Conservation (phyloP, 2,888 invertebrate genomes). For the Rhaphigaster nebulosa region DNA sequence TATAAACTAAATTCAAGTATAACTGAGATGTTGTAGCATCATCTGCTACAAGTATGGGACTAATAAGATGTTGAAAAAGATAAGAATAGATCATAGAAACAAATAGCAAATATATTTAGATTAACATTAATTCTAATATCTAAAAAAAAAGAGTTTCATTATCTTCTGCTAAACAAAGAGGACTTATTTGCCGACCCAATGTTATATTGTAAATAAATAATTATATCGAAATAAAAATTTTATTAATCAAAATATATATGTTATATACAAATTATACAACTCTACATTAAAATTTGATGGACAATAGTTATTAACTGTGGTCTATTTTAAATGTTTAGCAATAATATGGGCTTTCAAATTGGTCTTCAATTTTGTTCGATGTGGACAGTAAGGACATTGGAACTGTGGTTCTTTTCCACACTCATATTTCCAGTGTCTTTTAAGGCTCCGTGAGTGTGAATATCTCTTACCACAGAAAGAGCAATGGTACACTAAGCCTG, state of each 20-base stretch:
- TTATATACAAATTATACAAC: neutral
- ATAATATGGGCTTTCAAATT: constrained; percentile 59
- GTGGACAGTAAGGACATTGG: constrained; percentile 63
- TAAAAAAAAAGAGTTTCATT: neutral
- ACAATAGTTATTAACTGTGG: neutral
- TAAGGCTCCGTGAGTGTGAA: constrained; percentile 38
- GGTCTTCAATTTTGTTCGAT: constrained; percentile 62
- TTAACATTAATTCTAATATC: neutral
- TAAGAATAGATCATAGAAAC: neutral
- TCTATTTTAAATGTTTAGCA: constrained; percentile 37
- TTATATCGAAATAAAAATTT: neutral
- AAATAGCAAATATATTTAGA: neutral
- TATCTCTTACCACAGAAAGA: constrained; percentile 49
- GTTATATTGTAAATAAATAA: neutral
- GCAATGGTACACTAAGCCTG: neutral
- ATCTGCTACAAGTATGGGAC: neutral
- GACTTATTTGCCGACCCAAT: neutral
- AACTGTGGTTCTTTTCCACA: constrained; percentile 56
- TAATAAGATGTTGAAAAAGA: neutral
- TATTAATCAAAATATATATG: neutral
- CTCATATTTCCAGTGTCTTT: constrained; percentile 52
- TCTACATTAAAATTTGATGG: neutral
- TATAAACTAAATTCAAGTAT: neutral
- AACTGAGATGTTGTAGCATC: neutral
- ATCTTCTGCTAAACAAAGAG: neutral